Percentiles rank a stretch among this genome's conserved stretches.
Evolutionary conservation across 2,797 vertebrate genomes (phyloP).

Genomic region (Oreochromis grahami): DNA sequence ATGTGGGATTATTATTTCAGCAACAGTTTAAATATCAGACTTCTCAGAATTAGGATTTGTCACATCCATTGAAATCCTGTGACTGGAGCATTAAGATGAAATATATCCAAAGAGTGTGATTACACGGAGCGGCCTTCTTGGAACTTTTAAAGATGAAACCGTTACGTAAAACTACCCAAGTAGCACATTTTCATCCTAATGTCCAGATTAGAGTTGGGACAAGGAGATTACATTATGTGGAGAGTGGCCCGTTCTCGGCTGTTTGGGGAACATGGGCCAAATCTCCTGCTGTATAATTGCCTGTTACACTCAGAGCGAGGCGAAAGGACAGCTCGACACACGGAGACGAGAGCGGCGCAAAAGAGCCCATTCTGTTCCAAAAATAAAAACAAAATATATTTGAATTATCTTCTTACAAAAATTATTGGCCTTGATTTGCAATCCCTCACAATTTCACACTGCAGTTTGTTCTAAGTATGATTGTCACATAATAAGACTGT

Average conservation of each 20-base stretch:
- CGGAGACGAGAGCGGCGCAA: not conserved
- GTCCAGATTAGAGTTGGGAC: slow-evolving; percentile 27
- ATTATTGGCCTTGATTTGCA: slow-evolving; percentile 63
- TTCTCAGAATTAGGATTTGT: not conserved
- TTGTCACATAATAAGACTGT: slow-evolving; percentile 79
- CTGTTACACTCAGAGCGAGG: slow-evolving; percentile 23
- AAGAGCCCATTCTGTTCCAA: slow-evolving; percentile 25
- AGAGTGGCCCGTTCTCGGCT: not conserved
- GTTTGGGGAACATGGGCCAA: slow-evolving; percentile 21
- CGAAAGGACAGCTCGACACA: slow-evolving; percentile 29
- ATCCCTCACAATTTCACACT: slow-evolving; percentile 66
- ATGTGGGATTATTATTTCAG: slow-evolving; percentile 16
- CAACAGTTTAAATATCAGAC: not conserved
- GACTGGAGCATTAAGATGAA: not conserved
- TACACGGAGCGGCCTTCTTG: not conserved
- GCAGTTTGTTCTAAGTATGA: slow-evolving; percentile 72
- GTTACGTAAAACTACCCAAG: not conserved
- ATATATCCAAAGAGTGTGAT: not conserved
- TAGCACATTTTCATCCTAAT: not conserved
- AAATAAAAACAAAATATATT: slow-evolving; percentile 51
- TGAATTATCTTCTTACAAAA: slow-evolving; percentile 58
- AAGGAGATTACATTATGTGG: slow-evolving; percentile 24
- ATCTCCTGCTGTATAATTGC: slow-evolving; percentile 21
- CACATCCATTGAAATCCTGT: not conserved
- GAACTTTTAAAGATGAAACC: not conserved